Evolutionary conservation across 2,888 invertebrate species (phyloP), one percentile per base, ranked within the genome.

Genomic region (Oegoconia quadripuncta): DNA sequence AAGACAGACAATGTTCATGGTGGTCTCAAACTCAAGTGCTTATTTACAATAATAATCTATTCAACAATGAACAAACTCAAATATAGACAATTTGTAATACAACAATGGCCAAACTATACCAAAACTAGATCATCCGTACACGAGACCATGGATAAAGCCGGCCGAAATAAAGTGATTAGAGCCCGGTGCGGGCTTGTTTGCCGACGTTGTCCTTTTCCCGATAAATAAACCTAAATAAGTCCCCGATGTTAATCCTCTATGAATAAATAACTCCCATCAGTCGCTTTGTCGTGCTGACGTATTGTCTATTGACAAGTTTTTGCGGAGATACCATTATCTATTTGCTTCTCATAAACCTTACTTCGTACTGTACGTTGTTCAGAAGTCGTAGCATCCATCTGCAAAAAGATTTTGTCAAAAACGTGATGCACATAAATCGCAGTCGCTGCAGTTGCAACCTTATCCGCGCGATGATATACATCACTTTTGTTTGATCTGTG

Each of bases 191-290:
- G 50, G 37, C 52, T 50, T 71, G 77, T 75, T 77, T 71, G 73
- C 67, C 58, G 60, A 64, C 66, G 64, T 55, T 69, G 74, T 74
- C 73, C 75, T 76, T 74, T 75, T 65, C 65, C 60, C 59, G 52
- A 48, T 47, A 68, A 73, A 74, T 76, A 74, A 69, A 63, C 63
- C n/a, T 64, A 63, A 63, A 67, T 68, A 69, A 71, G 75, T 74
- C 73, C 70, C 47, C 47, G 56, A 57, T 50, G 68, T 71, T 83
- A 82, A 86, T 84, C 84, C 74, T 62, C 77, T 73, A 83, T 87
- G 86, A 86, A 86, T 84, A 83, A 78, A 78, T 82, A 75, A 73
- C 72, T 69, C 69, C 56, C 65, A 70, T 74, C 68, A 72, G 57
- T 57, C 63, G 67, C 74, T 76, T 83, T 86, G 84, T 82, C 79